Conservation (phyloP, 1,140 invertebrate genomes). For the Lepeophtheirus salmonis region DNA sequence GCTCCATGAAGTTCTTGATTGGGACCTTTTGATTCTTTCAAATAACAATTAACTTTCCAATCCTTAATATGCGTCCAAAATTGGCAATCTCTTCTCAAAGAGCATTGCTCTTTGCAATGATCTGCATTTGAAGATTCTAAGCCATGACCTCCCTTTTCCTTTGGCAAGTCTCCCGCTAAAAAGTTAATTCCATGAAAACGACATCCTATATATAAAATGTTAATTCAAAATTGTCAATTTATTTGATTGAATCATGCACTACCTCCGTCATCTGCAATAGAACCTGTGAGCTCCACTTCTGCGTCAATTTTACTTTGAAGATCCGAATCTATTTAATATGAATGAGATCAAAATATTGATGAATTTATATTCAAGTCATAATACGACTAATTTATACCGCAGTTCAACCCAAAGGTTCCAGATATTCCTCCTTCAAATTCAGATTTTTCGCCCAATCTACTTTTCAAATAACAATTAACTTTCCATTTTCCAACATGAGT, state of each 20-base stretch:
- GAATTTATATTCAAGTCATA: background rate
- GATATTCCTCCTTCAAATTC: constrained; percentile 9
- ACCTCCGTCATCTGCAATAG: background rate
- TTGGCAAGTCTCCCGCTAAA: background rate
- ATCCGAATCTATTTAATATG: background rate
- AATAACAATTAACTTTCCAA: constrained; percentile 1
- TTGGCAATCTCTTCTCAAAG: background rate
- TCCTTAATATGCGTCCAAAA: constrained; percentile 1
- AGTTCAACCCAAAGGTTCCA: constrained; percentile 1
- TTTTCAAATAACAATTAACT: constrained; percentile 1
- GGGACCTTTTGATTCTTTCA: constrained; percentile 6
- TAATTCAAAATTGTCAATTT: too few relatives aligned
- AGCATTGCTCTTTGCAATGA: background rate
- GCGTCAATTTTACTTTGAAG: background rate
- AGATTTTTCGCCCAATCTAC: constrained; percentile 1
- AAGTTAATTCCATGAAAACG: constrained; percentile 1
- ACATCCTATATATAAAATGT: background rate
- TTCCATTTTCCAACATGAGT: constrained; percentile 1
- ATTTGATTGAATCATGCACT: too few relatives aligned
- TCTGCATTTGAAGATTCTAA: background rate
- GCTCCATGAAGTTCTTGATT: background rate
- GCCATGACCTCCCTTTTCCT: constrained; percentile 1
- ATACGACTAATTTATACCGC: background rate
- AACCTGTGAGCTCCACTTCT: background rate
- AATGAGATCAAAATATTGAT: background rate